Base-by-base conservation (phyloP, 1,140 invertebrate genomes). In the Olivierus martensii region DNA sequence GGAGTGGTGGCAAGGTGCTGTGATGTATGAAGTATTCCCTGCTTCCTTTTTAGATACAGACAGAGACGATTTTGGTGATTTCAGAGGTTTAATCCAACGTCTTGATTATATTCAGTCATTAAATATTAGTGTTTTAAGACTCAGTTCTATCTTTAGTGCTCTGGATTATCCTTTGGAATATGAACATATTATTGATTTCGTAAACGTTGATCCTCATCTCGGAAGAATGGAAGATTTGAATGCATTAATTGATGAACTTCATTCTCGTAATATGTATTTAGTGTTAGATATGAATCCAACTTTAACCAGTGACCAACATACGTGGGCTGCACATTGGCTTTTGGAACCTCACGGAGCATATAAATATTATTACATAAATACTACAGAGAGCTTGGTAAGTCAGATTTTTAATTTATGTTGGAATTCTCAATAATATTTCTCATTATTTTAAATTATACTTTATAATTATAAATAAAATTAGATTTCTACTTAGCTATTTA, bases 11-110 rank as follows among this genome's bases (percentile, higher is more conserved):
- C 81, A 85, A 71, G 82, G 84, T 12, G 77, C 76, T 48, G 71
- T 85, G 2, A 80, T 87, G 61, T 88, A 88, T 63, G 83, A 88
- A 69, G 78, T 89, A 49, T 86, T 86, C 61, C 82, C 83, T 3
- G 80, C 80, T 0, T 84, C 82, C 42, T 88, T 86, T 63, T 77
- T 83, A 65, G 84, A 87, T 62, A 79, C 79, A 0, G 77, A 81
- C 61, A 67, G 49, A 11, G 60, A 63, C 45, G 62, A 61, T 5
- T 59, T 56, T 36, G 62, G 62, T 5, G 62, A 63, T 28, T 62
- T 67, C 41, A 62, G 49, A 14, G 59, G 60, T n/a, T 15, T 63
- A 2, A 44, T 49, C 0, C 34, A 59, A 50, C 43, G 51, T 2
- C 36, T 63, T 2, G 51, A 53, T 37, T 62, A 63, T 44, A 42